Percentiles rank a stretch among this genome's conserved stretches.
Evolutionary conservation across 2,113 vertebrate genomes (phyloP).

Genomic region (Garra rufa): DNA sequence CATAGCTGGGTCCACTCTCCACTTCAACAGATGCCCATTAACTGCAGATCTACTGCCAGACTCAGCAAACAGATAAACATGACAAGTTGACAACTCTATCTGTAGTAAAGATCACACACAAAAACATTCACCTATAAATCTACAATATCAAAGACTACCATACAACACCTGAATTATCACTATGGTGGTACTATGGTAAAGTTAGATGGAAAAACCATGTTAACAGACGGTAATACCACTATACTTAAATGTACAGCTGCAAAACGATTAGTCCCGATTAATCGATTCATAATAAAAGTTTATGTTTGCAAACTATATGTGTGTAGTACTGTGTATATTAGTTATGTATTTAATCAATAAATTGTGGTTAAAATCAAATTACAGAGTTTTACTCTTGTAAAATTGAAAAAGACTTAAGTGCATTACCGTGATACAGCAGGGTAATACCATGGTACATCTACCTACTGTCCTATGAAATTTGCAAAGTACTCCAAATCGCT

Average conservation of each 20-base stretch:
- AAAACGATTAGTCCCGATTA: no score
- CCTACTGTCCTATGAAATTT: no score
- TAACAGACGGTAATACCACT: background rate
- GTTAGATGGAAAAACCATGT: background rate
- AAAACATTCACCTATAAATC: background rate
- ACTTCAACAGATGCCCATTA: constrained; percentile 1
- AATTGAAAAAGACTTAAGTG: no score
- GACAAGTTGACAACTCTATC: background rate
- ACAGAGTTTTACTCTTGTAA: background rate
- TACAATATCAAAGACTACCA: no score
- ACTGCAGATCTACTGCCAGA: background rate
- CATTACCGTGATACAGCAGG: no score
- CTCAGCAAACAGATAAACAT: background rate
- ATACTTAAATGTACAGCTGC: background rate
- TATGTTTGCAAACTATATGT: no score
- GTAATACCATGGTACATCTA: no score
- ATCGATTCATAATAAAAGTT: no score
- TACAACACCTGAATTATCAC: background rate
- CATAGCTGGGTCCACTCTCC: constrained; percentile 18
- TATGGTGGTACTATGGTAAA: background rate
- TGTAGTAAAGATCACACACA: background rate
- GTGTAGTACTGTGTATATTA: no score
- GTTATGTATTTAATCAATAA: no score
- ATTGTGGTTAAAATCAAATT: background rate
- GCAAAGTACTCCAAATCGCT: no score